Base-by-base conservation (phyloP, 2,113 vertebrate species). In the Dasyprocta punctata region DNA sequence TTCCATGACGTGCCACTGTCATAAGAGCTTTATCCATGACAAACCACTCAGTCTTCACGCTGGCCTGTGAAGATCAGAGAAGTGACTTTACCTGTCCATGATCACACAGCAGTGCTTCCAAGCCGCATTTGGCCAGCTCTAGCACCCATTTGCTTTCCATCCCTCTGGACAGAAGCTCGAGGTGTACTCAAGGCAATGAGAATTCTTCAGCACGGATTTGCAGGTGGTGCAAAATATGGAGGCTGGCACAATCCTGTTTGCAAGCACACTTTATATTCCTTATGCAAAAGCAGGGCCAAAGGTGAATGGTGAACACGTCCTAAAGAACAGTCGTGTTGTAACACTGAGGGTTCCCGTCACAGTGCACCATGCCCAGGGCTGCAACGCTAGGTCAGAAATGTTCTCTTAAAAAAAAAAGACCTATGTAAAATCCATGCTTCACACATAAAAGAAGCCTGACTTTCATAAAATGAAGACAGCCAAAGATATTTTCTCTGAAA, bases 221-320 rank as follows among this genome's bases (percentile, higher is more conserved):
- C 28, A 24, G 36, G 19, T 93, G 71, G 19, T 73, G 41, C 88
- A 85, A 97, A 96, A 73, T 3, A 20, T 2, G 0, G 26, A 7
- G 60, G 16, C 8, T 10, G n/a, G 49, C 11, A 26, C 11, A 0
- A 16, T n/a, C 90, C 67, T 28, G 41, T 28, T 56, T 95, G 52
- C 52, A 49, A 96, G 77, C 94, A 91, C 81, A 86, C 94, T 94
- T 92, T 38, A 41, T 28, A 49, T 49, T 95, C 84, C 54, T 67
- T 60, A 82, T 78, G 92, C 82, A 95, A 98, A 95, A 58, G 92
- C 80, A 88, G 94, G 54, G 63, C 85, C 85, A 97, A 95, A 97
- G 84, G 96, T 92, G 81, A 96, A 4, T 3, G 38, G 91, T 49
- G 38, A 96, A 98, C 83, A 96, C 0, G 33, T 67, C 84, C 77